Evolutionary conservation across 2,888 invertebrate genomes (phyloP).

Genomic region (Odontocolon sp.): DNA sequence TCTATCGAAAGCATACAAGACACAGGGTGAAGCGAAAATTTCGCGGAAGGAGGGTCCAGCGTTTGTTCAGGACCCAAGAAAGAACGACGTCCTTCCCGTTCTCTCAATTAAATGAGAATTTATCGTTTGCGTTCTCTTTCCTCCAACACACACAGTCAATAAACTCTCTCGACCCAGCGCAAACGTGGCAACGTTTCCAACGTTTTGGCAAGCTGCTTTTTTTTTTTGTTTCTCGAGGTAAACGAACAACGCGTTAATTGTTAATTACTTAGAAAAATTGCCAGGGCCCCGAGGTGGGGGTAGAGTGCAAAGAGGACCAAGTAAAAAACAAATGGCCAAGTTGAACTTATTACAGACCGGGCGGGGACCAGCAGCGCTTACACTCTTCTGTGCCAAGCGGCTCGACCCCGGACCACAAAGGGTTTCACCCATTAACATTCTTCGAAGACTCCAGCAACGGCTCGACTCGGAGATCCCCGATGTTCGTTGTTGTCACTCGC

Average conservation of each 20-base stretch:
- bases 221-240: slow-evolving; percentile 15
- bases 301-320: not conserved
- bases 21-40: too few species aligned
- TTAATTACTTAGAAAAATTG: slow-evolving; percentile 37
- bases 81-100: too few species aligned
- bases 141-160: not conserved
- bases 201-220: not conserved
- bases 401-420: slow-evolving; percentile 15
- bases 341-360: slow-evolving; percentile 1
- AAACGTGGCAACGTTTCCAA: too few species aligned
- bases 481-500: slow-evolving; percentile 4
- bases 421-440: slow-evolving; percentile 25
- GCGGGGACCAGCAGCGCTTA: slow-evolving; percentile 11
- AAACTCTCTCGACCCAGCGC: not conserved
- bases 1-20: too few species aligned
- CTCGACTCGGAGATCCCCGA: not conserved
- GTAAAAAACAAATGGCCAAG: slow-evolving; percentile 2
- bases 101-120: slow-evolving; percentile 44
- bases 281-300: too few species aligned
- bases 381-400: not conserved
- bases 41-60: too few species aligned
- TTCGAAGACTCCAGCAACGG: slow-evolving; percentile 14
- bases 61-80: too few species aligned
- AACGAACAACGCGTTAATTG: slow-evolving; percentile 34
- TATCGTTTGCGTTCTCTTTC: not conserved